Evolutionary conservation across 2,113 vertebrate genomes (phyloP).

Genomic region (Lampris megalopsis): DNA sequence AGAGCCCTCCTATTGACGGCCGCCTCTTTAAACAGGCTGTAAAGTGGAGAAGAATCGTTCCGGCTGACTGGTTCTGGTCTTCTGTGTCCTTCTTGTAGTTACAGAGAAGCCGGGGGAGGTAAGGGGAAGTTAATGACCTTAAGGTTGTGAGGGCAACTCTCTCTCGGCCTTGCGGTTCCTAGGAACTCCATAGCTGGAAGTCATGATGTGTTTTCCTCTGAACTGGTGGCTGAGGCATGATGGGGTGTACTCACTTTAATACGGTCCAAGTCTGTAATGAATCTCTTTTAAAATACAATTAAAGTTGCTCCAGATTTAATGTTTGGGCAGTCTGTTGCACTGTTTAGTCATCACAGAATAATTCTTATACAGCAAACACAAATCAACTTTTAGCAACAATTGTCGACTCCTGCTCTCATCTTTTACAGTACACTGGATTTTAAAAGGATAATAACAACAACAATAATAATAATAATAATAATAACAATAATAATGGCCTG

Average conservation of each 20-base stretch:
- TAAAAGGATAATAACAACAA: background rate
- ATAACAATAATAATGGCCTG: too few relatives aligned
- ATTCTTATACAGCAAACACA: background rate
- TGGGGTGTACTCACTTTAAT: too few relatives aligned
- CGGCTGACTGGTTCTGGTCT: too few relatives aligned
- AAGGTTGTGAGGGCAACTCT: background rate
- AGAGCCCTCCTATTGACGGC: too few relatives aligned
- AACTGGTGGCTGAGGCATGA: too few relatives aligned
- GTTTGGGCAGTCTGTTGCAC: conserved; percentile 1
- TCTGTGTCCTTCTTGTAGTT: background rate
- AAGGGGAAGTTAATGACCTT: background rate
- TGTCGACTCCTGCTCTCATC: too few relatives aligned
- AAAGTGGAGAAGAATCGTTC: too few relatives aligned
- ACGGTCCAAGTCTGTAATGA: background rate
- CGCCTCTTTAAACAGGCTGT: too few relatives aligned
- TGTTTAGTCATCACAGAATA: conserved; percentile 17
- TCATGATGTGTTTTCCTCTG: too few relatives aligned
- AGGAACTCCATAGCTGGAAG: background rate
- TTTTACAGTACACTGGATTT: background rate
- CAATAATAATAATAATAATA: too few relatives aligned
- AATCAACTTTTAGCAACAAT: background rate
- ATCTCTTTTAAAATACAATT: background rate
- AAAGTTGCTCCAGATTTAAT: conserved; percentile 37
- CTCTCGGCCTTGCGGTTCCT: background rate
- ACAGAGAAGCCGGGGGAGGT: background rate